Evolutionary conservation across 2,888 invertebrate genomes (phyloP).

Genomic region (Perdita meconis): DNA sequence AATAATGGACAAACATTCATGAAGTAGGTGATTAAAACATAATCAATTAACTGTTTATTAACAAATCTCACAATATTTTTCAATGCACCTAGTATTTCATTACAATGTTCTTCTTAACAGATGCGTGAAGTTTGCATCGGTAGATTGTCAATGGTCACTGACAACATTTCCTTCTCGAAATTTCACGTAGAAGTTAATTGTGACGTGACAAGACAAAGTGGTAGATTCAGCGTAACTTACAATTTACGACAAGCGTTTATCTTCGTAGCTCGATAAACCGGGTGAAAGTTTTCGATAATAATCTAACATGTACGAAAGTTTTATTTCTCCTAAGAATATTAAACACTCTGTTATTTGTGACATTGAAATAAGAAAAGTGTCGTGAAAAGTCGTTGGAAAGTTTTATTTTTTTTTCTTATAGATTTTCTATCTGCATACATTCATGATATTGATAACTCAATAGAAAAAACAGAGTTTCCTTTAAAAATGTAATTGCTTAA

Average conservation of each 20-base stretch:
- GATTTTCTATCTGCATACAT: background rate
- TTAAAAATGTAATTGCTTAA: too few relatives aligned
- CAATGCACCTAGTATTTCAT: too few relatives aligned
- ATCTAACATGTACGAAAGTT: slow-evolving; percentile 27
- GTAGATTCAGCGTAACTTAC: background rate
- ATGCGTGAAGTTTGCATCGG: too few relatives aligned
- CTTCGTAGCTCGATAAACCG: slow-evolving; percentile 10
- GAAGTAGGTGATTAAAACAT: too few relatives aligned
- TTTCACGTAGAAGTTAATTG: background rate
- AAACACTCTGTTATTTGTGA: background rate
- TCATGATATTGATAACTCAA: background rate
- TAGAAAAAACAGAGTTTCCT: too few relatives aligned
- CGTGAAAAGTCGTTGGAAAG: slow-evolving; percentile 5
- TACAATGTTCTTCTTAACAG: too few relatives aligned
- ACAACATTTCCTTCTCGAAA: background rate
- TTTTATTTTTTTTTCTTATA: background rate
- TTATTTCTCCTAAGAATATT: background rate
- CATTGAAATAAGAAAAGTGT: background rate
- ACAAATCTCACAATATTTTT: too few relatives aligned
- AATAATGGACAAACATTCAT: too few relatives aligned
- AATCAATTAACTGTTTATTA: too few relatives aligned
- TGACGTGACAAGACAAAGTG: background rate
- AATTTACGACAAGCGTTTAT: slow-evolving; percentile 11
- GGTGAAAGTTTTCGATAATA: slow-evolving; percentile 41
- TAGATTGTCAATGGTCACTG: too few relatives aligned